Percentiles rank a stretch among this genome's conserved stretches.
These are phyloP conservation scores for Meteorus sp. DNA, from an alignment of 1,140 invertebrate species.

Conservation along the genomic window DNA sequence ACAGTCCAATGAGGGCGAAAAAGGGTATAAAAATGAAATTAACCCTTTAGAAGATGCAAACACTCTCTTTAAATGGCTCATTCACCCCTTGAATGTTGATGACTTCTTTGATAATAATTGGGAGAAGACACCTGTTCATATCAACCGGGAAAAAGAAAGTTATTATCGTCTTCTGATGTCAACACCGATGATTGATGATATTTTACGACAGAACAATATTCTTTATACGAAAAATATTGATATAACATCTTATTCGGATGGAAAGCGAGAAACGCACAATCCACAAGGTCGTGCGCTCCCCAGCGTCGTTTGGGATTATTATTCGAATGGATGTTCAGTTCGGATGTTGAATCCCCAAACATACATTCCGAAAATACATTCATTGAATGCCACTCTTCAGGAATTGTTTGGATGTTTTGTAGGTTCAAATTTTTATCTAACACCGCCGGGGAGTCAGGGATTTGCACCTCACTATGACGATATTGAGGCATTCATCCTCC, in stretches of 20 bases:
- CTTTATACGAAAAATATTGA: constrained; percentile 88
- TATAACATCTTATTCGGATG: constrained; percentile 82
- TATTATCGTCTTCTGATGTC: constrained; percentile 79
- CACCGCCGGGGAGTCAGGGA: constrained; percentile 93
- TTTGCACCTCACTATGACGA: constrained; percentile 99
- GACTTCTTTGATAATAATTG: constrained; percentile 61
- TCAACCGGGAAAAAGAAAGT: constrained; percentile 66
- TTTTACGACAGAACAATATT: constrained; percentile 75
- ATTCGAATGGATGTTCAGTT: constrained; percentile 86
- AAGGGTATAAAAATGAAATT: constrained; percentile 17
- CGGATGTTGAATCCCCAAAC: constrained; percentile 93
- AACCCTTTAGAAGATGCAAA: constrained; percentile 16
- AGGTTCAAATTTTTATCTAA: constrained; percentile 93
- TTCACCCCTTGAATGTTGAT: constrained; percentile 26
- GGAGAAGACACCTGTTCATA: constrained; percentile 79
- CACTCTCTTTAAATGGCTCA: constrained; percentile 3
- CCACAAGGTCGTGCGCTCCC: constrained; percentile 76
- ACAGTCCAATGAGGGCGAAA: background rate
- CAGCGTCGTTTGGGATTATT: constrained; percentile 88
- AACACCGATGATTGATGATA: constrained; percentile 74
- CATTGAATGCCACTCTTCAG: constrained; percentile 78
- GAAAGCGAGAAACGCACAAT: constrained; percentile 82
- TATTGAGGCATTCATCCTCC: constrained; percentile 96
- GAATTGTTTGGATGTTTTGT: constrained; percentile 93
- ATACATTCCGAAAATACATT: constrained; percentile 69